Conservation (phyloP, 2,888 invertebrate genomes). For the Drosophila ochracea region DNA sequence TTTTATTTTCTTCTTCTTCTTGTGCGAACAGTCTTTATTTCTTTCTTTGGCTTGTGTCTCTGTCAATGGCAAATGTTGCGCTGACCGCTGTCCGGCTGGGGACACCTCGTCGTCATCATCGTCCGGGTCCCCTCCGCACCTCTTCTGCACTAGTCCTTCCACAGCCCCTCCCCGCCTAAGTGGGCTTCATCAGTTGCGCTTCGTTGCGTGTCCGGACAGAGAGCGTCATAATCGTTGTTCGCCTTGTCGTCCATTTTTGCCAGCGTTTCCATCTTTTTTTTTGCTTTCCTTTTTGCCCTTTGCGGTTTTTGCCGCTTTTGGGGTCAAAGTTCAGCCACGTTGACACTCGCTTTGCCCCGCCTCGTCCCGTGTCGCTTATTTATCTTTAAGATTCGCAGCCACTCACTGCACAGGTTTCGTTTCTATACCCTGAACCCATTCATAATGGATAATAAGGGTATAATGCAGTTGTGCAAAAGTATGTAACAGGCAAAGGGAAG, state of each 20-base stretch:
- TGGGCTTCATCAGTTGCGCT: constrained; percentile 84
- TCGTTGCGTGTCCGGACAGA: constrained; percentile 59
- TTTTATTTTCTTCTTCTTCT: constrained; percentile 7
- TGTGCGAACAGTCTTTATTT: constrained; percentile 25
- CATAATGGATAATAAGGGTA: not conserved
- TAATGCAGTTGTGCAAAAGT: not conserved
- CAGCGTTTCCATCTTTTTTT: constrained; percentile 3
- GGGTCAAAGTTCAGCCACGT: constrained; percentile 82
- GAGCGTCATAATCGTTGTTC: constrained; percentile 72
- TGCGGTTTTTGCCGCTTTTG: constrained; percentile 65
- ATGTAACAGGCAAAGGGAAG: not conserved
- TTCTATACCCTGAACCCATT: not conserved
- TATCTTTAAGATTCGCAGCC: constrained; percentile 83
- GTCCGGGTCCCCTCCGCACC: not conserved
- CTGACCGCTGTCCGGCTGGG: constrained; percentile 67
- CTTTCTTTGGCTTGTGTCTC: constrained; percentile 56
- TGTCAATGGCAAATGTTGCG: constrained; percentile 76
- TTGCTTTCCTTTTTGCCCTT: constrained; percentile 35
- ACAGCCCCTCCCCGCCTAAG: constrained; percentile 52
- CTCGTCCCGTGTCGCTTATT: constrained; percentile 62
- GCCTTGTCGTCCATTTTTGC: constrained; percentile 49
- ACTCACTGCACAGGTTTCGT: constrained; percentile 72
- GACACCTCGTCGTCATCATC: constrained; percentile 56
- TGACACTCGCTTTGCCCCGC: constrained; percentile 23
- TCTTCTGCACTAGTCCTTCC: not conserved